Base-by-base conservation (phyloP, 2,888 invertebrate genomes). In the Micoletzkya japonica region DNA sequence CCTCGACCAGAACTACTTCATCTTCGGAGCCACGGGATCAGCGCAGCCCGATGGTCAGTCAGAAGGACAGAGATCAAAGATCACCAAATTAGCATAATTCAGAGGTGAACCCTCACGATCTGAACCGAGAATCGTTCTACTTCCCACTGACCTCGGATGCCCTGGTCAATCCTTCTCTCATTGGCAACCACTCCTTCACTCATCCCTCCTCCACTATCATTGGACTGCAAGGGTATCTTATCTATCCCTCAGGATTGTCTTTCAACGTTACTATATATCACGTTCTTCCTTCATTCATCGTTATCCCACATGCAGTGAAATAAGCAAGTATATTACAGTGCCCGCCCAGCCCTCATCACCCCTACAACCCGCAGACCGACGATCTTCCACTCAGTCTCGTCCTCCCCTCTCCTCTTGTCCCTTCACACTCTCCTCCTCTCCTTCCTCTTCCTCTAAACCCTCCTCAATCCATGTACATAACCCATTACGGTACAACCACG, bases 1-100 rank as follows among this genome's bases (percentile, higher is more conserved):
- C 70, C 64, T 83, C 49, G 78, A 83, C 69, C 60, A 72, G 32
- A 75, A 77, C 7, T 83, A 76, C 66, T 84, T 73, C 72, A 70
- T 83, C 50, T 77, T 83, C 74, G 83, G 80, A 17, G 83, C 83
- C 2, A 83, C 83, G 28, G 83, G 83, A 59, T 74, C 77, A 2
- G 80, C 82, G 57, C 83, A 84, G 61, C 82, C 83, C 2, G 82
- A 82, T 74, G 82, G 82, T 83, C 58, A 59, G 76, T 7, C 26
- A 17, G 7, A 24, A 20, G 24, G 10, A 54, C 17, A 54, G 26
- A n/a, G 26, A 54, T 20, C 17, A 7, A 54, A 54, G 10, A 44
- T 17, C 17, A n/a, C n/a, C 7, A 4, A 61, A 30, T 44, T 30
- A 44, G 39, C 14, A 0, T 2, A 17, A 60, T 81, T 69, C 70